Base-by-base conservation (phyloP, 2,113 vertebrate genomes). In the Ia io region DNA sequence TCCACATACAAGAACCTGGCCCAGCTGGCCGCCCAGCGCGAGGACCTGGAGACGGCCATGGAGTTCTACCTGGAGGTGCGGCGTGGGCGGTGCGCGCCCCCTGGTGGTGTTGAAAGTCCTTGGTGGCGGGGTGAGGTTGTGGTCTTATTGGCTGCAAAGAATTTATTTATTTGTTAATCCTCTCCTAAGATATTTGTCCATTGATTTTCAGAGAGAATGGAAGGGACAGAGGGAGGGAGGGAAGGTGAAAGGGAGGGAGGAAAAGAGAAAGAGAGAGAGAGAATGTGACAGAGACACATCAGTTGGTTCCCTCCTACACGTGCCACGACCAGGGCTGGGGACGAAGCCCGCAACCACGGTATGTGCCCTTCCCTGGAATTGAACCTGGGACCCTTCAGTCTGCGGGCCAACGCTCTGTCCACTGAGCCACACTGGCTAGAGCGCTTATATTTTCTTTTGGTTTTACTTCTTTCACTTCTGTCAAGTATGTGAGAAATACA, bases 1-100 rank as follows among this genome's bases (percentile, higher is more conserved):
- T 99, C 99, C 51, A 99, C 99, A 0, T 99, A 99, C 88, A 99
- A 99, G 97, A 99, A 99, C 98, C 96, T 99, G 90, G 99, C 99
- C 5, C 99, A 98, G 80, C 98, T 99, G 96, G 98, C 99, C 35
- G 99, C 98, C 5, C 98, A 98, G 9, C 97, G 98, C 14, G 99
- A 99, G 88, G 99, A 99, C 94, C 97, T 99, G 23, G 99, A 99
- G 96, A 99, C 99, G 0, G 99, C 99, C 17, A 99, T 99, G 99
- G 99, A 99, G 88, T 99, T 99, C 97, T 99, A 99, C 89, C 97
- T 99, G 88, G 99, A 99, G 99, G 99, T 99, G 96, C 4, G 44
- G 47, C 71, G n/a, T 85, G 56, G 74, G 63, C 80, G 6, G 1
- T 11, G 67, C 37, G 95, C 14, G 25, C 17, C 13, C 71, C 32